A percentile compares a stretch with the other conserved stretches of the same genome.
Evolutionary conservation across 2,797 vertebrate species (phyloP).

Genomic region (Scolopax rusticola): DNA sequence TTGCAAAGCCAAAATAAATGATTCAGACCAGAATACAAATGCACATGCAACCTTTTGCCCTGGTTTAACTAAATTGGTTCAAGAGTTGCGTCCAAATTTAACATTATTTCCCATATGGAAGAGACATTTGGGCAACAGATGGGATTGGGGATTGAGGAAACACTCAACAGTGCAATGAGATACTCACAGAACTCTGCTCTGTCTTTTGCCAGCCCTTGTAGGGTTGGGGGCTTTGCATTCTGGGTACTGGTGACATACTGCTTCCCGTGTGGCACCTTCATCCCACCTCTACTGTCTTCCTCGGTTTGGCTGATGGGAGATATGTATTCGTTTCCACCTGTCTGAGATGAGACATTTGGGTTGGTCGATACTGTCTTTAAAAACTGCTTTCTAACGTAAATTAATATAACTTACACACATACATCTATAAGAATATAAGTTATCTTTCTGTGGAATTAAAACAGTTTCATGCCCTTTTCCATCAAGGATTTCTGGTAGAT

Average conservation of each 20-base stretch:
- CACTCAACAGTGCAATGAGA: background rate
- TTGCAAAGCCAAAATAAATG: conserved; percentile 66
- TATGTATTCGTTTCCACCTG: conserved; percentile 78
- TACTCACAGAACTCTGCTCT: conserved; percentile 84
- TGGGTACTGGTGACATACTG: conserved; percentile 74
- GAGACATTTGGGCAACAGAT: conserved; percentile 68
- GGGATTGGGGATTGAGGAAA: conserved; percentile 9
- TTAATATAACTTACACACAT: background rate
- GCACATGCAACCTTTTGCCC: conserved; percentile 37
- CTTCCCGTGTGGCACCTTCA: conserved; percentile 68
- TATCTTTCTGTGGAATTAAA: background rate
- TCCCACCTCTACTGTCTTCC: conserved; percentile 71
- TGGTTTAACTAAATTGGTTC: conserved; percentile 39
- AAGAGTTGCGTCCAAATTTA: conserved; percentile 43
- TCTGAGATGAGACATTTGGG: conserved; percentile 61
- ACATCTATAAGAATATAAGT: background rate
- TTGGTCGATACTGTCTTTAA: background rate
- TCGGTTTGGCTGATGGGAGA: conserved; percentile 73
- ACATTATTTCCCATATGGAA: conserved; percentile 45
- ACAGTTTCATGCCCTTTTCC: background rate
- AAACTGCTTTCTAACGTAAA: background rate
- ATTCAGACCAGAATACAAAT: conserved; percentile 38
- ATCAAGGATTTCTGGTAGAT: background rate
- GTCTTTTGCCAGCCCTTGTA: conserved; percentile 80
- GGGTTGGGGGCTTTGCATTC: conserved; percentile 76